Base-by-base conservation (phyloP, 2,888 invertebrate genomes). In the Acanthococcus lagerstroemiae region DNA sequence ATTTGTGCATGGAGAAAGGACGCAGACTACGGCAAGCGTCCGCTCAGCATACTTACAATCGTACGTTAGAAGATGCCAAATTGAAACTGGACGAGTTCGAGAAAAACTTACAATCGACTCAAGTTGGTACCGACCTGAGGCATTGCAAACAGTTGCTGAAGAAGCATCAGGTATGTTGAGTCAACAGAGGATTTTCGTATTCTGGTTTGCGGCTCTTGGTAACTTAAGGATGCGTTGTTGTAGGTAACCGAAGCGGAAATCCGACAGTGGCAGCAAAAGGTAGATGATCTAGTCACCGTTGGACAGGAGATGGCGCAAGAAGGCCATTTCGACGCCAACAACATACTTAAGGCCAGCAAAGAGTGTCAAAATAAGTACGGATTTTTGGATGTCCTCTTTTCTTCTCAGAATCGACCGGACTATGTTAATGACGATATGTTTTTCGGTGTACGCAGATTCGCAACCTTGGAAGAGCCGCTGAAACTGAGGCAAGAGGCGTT, bases 291-390 rank as follows among this genome's bases (percentile, higher is more conserved):
- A 15, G 85, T 87, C 0, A 82, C 83, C 0, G 84, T 87, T 75
- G 94, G 95, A 7, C 85, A 89, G 69, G 90, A 93, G 77, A 87
- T 97, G 85, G 90, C 88, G 0, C 87, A 91, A 27, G 90, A 89
- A 68, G 95, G 93, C 0, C 96, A 97, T 78, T 97, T 95, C 78
- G 95, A 96, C 79, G 88, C 92, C 1, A 85, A 83, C 1, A 87
- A 88, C 70, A 95, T 97, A 70, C 80, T 87, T 72, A 81, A 85
- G 68, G 86, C 88, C 70, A 89, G 90, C 65, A 82, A 85, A 68
- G 83, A 83, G 25, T 84, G 91, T 72, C 84, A 87, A 74, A 81
- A 82, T 68, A 80, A 82, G 81, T 81, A 71, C 70, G 76, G 72
- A n/a, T 27, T 48, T 60, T 15, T 26, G n/a, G n/a, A n/a, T n/a